Evolutionary conservation across 2,888 invertebrate genomes (phyloP), one percentile per base, ranked within the genome.

Genomic region (Malthinus flaveolus): DNA sequence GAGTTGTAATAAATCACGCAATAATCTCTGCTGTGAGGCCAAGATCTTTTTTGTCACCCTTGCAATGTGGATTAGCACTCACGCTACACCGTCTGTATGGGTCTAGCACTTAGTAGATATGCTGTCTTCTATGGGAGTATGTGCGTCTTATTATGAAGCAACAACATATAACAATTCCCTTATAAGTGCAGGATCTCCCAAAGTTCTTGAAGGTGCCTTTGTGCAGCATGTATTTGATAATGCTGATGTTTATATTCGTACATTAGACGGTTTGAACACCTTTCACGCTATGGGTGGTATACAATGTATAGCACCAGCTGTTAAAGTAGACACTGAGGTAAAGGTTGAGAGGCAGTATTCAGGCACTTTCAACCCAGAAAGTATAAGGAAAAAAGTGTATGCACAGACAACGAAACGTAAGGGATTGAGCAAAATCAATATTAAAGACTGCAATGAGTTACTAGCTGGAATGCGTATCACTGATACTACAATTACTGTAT

Each of bases 91-190:
- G n/a, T n/a, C n/a, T n/a, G n/a, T n/a, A n/a, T n/a, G n/a, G n/a
- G n/a, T n/a, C n/a, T n/a, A n/a, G n/a, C n/a, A n/a, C n/a, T n/a
- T n/a, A n/a, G n/a, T n/a, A n/a, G n/a, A n/a, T n/a, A n/a, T n/a
- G n/a, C n/a, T 11, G 6, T 7, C 7, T 8, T 39, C 46, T 7
- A 23, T 44, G 23, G 39, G 46, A 37, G 32, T 34, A 46, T 53
- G 53, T 10, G 45, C 53, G 12, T 37, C 44, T 15, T 54, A 55
- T 44, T 42, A 35, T 10, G 44, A 55, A 33, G 44, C 49, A 31
- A 48, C 49, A 34, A 12, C 31, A 23, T 11, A 49, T 5, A 35
- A 56, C 42, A 36, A 49, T 36, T 55, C 55, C 33, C 23, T 34
- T 31, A 55, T 55, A 34, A 54, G 36, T 37, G 37, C 33, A 46